Evolutionary conservation across 2,113 vertebrate genomes (phyloP), one percentile per base, ranked within the genome.

Genomic region (Isichthys henryi): DNA sequence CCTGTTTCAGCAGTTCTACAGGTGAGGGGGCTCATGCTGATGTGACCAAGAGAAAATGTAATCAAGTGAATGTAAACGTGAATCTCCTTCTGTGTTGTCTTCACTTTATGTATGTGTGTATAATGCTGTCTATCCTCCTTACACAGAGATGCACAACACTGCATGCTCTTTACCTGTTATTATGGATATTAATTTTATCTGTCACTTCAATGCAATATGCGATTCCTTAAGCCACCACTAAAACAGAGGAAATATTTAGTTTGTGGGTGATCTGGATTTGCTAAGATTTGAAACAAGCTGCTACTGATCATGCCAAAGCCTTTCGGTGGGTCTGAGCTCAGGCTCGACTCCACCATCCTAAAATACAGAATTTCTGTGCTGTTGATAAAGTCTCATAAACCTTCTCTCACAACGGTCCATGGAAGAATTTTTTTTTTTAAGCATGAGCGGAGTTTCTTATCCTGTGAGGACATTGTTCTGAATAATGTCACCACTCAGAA

Each of bases 1-100:
- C 56, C 90, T 97, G 74, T 92, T 94, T 86, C 93, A 95, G 77
- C 96, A 97, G 89, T 95, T 96, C 92, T 92, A 94, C 90, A 96
- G 96, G 96, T 96, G 92, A 58, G 39, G 70, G 5, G 2, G 21
- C 13, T 77, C 15, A 2, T 39, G 35, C 35, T 21, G 31, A 23
- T 27, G 9, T 66, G 62, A 66, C 62, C 62, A 27, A 66, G 9
- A 27, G 58, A 27, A 66, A n/a, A 62, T n/a, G 19, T 74, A 35
- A 74, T 74, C 31, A 74, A 35, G 31, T 39, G 4, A 45, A 49
- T 13, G 45, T 85, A 19, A 49, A 49, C 3, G 2, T n/a, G 19
- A 85, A 1, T n/a, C 82, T 80, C 35, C 13, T 15, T 17, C 74
- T 39, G 74, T 70, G n/a, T 70, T 70, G n/a, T 80, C 31, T 80